Evolutionary conservation across 2,888 invertebrate species (phyloP), one percentile per base, ranked within the genome.

Genomic region (Candidula unifasciata): DNA sequence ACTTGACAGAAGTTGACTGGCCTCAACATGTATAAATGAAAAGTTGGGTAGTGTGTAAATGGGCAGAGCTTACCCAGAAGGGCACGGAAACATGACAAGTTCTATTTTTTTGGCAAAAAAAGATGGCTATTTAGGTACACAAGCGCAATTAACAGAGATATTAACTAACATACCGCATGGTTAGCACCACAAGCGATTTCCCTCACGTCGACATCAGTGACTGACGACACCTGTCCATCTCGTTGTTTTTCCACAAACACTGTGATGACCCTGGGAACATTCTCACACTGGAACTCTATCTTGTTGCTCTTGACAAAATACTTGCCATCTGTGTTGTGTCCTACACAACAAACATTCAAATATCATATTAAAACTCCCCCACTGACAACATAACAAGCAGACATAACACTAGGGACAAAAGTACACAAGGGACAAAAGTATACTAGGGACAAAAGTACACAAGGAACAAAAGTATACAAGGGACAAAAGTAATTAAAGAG

Each of bases 291-390:
- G 95, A 96, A 98, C 89, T 96, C 96, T 91, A 98, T 95, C 93
- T 97, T 98, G 64, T 96, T 97, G 88, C 96, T 96, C 24, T 97
- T 97, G 85, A 97, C 96, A 94, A 98, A 98, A 93, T 97, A 98
- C 93, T 98, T 97, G 35, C 98, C 98, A 93, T 98, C 98, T 0
- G 97, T 97, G 93, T 98, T 98, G 94, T 98, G 98, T 37, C 98
- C 96, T 95, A 54, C 52, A 52, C 30, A 27, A 27, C 13, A 66
- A 5, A 60, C 5, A 60, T 18, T 60, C 18, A 60, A 5, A 60
- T 60, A 18, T n/a, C n/a, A n/a, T 18, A 24, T 60, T 60, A 16
- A 18, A 16, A 16, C 57, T 54, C 57, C 10, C 13, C 57, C 57
- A 16, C 10, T 10, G 18, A 68, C 68, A 18, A 8, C 8, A 18